A percentile compares a stretch with the other conserved stretches of the same genome.
phyloP scores from a whole-genome alignment of 2,113 vertebrate species.

The Phylloscopus trochiloides region DNA sequence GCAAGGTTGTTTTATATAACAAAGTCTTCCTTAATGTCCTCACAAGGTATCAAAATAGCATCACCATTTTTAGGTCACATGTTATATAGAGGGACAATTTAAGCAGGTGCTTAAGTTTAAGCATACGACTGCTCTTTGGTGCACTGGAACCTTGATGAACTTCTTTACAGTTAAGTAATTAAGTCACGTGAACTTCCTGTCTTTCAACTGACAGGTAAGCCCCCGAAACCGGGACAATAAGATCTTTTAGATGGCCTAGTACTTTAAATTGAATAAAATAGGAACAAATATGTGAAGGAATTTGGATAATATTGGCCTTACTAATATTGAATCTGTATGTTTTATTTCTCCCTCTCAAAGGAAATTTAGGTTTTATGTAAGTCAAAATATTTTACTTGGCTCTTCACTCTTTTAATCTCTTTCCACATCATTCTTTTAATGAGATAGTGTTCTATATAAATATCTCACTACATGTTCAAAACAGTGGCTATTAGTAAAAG shows the following conservation, averaged over 20 bases:
- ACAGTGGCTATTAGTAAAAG: not conserved
- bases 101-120: not conserved
- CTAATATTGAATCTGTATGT: not conserved
- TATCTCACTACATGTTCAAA: not conserved
- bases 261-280: not conserved
- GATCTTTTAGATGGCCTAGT: not conserved
- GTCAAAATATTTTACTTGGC: not conserved
- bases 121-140: not conserved
- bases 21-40: not conserved
- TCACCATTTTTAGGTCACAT: conserved; percentile 7
- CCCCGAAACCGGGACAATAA: not conserved
- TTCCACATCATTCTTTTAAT: not conserved
- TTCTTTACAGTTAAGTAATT: not conserved
- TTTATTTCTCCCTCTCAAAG: not conserved
- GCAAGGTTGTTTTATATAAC: conserved; percentile 10
- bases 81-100: not conserved
- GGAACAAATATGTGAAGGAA: not conserved
- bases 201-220: not conserved
- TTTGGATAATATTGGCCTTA: not conserved
- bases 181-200: not conserved
- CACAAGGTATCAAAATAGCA: conserved; percentile 15
- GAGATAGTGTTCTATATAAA: not conserved
- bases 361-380: not conserved
- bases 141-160: not conserved
- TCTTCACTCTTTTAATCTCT: not conserved